Evolutionary conservation across 2,888 invertebrate genomes (phyloP), one percentile per base, ranked within the genome.

Genomic region (Hoplodrina blanda): DNA sequence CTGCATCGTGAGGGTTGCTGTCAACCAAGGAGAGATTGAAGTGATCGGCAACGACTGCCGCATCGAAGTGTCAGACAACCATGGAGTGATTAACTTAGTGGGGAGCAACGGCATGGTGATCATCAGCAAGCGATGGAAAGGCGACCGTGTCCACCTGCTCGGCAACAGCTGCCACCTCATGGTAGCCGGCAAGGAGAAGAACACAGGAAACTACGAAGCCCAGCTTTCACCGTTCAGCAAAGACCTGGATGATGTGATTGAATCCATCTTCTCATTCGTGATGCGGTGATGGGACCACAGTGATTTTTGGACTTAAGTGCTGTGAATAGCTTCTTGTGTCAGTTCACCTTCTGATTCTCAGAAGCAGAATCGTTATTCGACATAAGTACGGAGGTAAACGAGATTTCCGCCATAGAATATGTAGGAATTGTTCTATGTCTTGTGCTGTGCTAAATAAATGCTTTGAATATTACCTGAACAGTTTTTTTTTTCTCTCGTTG

Each of bases 141-240:
- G 94, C 0, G 95, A 95, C 69, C 91, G 84, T n/a, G 93, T 95
- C 0, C 90, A 92, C 15, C 68, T 95, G 52, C 88, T 95, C 10
- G 95, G 95, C 0, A 91, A 91, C 0, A 88, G 89, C 66, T 92
- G 93, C 73, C 92, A 90, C 49, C 80, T 95, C 20, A 87, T 91
- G n/a, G 95, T 94, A 0, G 91, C 93, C 0, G 95, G 96, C 19
- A 93, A 94, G 78, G 88, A 91, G 81, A 94, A 93, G 77, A 83
- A 89, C 2, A 81, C 89, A 0, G 90, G 90, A 4, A 88, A 89
- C 2, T 92, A 92, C 79, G 95, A 94, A 82, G 92, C 93, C 8
- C 95, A 95, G 70, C 88, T 95, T 25, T 96, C 95, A 0, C 95
- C 95, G 0, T 95, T 96, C 89, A 95, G 94, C 89, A 95, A 93